Base-by-base conservation (phyloP, 2,888 invertebrate genomes). In the Lacanobia wlatinum region DNA sequence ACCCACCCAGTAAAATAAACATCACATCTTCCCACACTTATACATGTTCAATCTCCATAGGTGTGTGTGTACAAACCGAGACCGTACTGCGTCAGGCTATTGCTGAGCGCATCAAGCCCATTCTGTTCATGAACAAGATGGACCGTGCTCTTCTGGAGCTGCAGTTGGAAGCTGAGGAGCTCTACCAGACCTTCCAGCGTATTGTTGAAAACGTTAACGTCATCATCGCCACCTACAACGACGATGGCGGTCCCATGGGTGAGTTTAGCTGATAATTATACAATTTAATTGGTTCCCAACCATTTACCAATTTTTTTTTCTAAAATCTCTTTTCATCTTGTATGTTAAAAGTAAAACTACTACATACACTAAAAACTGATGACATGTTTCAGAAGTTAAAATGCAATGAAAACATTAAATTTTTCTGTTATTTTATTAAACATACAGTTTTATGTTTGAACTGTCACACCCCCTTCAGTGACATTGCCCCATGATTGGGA, bases 111-210 rank as follows among this genome's bases (percentile, higher is more conserved):
- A 99, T 99, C 91, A 99, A 99, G 98, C 99, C 99, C 72, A 99
- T 99, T 87, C 97, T 99, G 90, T 99, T 99, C 98, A 99, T 99
- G 99, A 99, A 99, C 98, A 99, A 99, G 97, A 99, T 99, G 99
- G 99, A 99, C 97, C 98, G 99, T 88, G 99, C 99, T 87, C 97
- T 99, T 76, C 97, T 99, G 53, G 99, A 99, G 96, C 96, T 99
- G 92, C 99, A 99, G 93, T 96, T 99, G 89, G 99, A 99, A 79
- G 97, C 98, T 83, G 99, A 99, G 96, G 99, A 99, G 93, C 97
- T 99, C 71, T 99, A 99, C 96, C 99, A 99, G 96, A 99, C 99
- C 90, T 99, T 99, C 98, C 99, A 99, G 96, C 98, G 99, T 97
- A 99, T 99, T 92, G 99, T 99, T 89, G 99, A 99, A 96, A 99